These are phyloP conservation scores for Muraenolepis orangiensis DNA, from an alignment of 2,797 vertebrate species.

Conservation along the genomic window DNA sequence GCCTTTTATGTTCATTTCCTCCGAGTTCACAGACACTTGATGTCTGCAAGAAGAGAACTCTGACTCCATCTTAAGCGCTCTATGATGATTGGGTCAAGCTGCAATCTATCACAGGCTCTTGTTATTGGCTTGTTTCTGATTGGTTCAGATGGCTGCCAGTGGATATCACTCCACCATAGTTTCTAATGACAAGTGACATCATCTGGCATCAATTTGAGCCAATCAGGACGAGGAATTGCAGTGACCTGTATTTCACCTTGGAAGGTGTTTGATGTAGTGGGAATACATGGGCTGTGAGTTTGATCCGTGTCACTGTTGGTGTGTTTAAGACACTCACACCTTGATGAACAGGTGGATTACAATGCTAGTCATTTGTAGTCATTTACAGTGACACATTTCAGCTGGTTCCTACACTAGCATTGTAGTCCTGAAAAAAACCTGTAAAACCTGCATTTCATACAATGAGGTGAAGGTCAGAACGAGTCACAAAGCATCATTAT, in stretches of 20 bases:
- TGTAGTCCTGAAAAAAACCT: neutral
- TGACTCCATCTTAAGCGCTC: neutral
- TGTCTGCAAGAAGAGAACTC: neutral
- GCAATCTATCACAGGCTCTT: neutral
- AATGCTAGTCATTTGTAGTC: neutral
- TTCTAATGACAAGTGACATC: neutral
- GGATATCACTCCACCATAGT: neutral
- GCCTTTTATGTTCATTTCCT: neutral
- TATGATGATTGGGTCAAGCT: neutral
- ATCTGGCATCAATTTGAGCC: neutral
- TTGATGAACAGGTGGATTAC: too few relatives aligned
- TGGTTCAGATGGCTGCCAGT: neutral
- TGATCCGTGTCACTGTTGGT: neutral
- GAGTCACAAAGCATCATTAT: neutral
- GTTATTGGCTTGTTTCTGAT: neutral
- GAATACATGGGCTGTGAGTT: neutral
- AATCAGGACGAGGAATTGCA: neutral
- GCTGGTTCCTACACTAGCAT: neutral
- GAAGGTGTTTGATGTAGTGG: neutral
- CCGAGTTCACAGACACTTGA: neutral
- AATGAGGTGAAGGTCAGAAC: too few relatives aligned
- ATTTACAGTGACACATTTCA: neutral
- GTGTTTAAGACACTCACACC: too few relatives aligned
- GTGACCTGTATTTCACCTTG: neutral
- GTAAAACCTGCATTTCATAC: too few relatives aligned